A percentile compares a stretch with the other conserved stretches of the same genome.
Evolutionary conservation across 2,888 invertebrate species (phyloP).

Genomic region (Melolontha melolontha): DNA sequence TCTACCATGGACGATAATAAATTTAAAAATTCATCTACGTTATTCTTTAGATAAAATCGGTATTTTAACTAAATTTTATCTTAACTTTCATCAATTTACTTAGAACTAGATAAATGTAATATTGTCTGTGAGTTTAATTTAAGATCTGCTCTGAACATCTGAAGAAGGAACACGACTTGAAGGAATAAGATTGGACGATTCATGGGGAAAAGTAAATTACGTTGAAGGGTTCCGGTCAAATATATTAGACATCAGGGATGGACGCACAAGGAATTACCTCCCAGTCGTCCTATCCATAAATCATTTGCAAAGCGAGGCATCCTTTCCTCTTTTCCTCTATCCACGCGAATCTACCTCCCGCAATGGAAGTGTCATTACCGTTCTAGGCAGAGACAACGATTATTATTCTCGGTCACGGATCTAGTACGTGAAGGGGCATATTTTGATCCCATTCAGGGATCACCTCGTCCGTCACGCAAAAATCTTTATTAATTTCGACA

Average conservation of each 20-base stretch:
- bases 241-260: conserved; percentile 8
- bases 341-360: conserved; percentile 7
- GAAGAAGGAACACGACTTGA: too few relatives aligned
- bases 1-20: too few relatives aligned
- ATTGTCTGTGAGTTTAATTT: too few relatives aligned
- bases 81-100: too few relatives aligned
- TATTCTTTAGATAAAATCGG: too few relatives aligned
- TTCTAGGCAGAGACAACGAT: conserved; percentile 16
- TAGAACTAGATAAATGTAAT: too few relatives aligned
- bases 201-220: conserved; percentile 12
- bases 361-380: conserved; percentile 32
- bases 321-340: conserved; percentile 2
- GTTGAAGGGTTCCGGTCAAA: conserved; percentile 14
- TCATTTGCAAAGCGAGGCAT: conserved; percentile 30
- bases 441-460: conserved; percentile 20
- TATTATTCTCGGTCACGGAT: conserved; percentile 35
- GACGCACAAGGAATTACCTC: conserved; percentile 19
- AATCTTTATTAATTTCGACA: conserved; percentile 38
- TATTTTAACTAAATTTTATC: too few relatives aligned
- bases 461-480: conserved; percentile 21
- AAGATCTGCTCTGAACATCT: too few relatives aligned
- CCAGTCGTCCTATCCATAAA: conserved; percentile 25
- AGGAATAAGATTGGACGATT: too few relatives aligned
- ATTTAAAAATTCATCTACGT: too few relatives aligned
- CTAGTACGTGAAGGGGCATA: conserved; percentile 26